Evolutionary conservation across 1,140 invertebrate genomes (phyloP).

Genomic region (Zophobas morio): DNA sequence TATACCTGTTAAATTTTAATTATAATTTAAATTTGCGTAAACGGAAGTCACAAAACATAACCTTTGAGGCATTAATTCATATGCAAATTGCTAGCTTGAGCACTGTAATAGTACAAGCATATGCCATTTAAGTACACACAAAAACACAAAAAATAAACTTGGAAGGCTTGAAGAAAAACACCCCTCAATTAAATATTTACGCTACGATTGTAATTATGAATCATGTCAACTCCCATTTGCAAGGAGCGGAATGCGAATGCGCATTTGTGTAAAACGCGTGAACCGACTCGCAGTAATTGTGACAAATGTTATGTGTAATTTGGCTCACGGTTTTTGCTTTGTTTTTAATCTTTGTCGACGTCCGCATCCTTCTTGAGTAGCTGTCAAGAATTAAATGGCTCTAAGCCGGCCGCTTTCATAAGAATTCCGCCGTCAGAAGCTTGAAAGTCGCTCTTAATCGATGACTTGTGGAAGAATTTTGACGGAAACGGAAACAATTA

Average conservation of each 20-base stretch:
- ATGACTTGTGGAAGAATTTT: not conserved
- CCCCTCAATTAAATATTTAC: too few relatives aligned
- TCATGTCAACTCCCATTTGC: too few relatives aligned
- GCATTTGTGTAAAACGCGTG: too few relatives aligned
- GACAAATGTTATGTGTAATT: too few relatives aligned
- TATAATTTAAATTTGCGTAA: not conserved
- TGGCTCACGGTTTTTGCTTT: too few relatives aligned
- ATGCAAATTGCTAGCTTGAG: not conserved
- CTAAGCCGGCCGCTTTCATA: not conserved
- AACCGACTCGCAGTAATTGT: too few relatives aligned
- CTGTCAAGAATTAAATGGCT: too few relatives aligned
- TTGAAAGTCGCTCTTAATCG: not conserved
- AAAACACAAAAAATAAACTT: not conserved
- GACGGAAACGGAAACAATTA: constrained; percentile 22
- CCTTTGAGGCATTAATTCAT: not conserved
- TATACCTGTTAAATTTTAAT: not conserved
- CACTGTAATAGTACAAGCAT: not conserved
- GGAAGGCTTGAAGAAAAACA: too few relatives aligned
- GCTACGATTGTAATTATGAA: too few relatives aligned
- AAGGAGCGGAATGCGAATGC: too few relatives aligned
- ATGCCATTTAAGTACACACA: not conserved
- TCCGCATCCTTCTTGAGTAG: too few relatives aligned
- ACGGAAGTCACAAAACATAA: not conserved
- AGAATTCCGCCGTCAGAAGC: not conserved
- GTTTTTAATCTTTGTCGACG: too few relatives aligned